Evolutionary conservation across 2,113 vertebrate genomes (phyloP).

Genomic region (Phyllopteryx taeniolatus): DNA sequence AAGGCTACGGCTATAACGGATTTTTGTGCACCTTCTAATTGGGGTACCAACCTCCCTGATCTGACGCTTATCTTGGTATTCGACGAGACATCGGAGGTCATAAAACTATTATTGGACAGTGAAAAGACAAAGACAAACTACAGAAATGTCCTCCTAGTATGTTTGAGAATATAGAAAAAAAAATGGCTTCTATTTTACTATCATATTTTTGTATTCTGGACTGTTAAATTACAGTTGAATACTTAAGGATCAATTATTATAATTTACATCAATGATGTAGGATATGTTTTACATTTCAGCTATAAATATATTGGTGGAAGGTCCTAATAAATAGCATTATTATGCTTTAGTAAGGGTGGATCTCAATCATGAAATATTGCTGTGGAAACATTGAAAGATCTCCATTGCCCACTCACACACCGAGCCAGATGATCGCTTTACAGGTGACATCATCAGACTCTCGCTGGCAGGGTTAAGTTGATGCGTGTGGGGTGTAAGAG

Average conservation of each 20-base stretch:
- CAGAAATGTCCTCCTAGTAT: neutral
- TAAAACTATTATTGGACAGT: neutral
- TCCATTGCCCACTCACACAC: neutral
- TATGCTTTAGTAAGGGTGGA: neutral
- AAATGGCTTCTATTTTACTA: no score
- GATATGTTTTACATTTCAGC: no score
- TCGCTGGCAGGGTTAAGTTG: neutral
- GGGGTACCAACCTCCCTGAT: neutral
- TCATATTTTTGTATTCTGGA: no score
- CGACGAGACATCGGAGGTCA: neutral
- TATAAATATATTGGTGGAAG: no score
- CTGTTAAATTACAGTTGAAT: neutral
- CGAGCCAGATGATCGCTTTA: neutral
- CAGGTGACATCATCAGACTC: neutral
- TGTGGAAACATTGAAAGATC: neutral
- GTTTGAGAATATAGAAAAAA: neutral
- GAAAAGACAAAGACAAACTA: neutral
- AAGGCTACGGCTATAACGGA: neutral
- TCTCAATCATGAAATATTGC: neutral
- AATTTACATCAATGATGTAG: neutral
- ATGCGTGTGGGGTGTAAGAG: neutral
- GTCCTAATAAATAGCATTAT: no score
- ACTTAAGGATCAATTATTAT: neutral
- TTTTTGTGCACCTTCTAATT: neutral
- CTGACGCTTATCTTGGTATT: neutral